A percentile compares a stretch with the other conserved stretches of the same genome.
These are phyloP conservation scores for Caenorhabditis remanei DNA, from an alignment of 1,140 invertebrate genomes.

Conservation along the genomic window DNA sequence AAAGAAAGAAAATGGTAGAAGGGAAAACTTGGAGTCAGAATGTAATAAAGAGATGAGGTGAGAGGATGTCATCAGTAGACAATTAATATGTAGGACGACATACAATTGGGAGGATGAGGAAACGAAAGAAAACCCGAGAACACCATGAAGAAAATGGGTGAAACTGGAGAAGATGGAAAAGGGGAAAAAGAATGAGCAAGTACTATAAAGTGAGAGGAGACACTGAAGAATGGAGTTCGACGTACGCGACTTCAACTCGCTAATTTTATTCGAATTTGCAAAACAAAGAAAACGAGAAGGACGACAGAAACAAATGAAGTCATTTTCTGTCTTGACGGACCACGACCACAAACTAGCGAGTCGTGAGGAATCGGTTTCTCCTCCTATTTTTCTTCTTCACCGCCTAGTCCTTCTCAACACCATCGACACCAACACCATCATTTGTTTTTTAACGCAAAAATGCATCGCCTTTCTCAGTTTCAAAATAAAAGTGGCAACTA, in stretches of 20 bases:
- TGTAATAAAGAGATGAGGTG: no score
- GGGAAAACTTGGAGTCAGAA: background rate
- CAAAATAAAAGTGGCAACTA: conserved; percentile 15
- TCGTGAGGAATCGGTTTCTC: conserved; percentile 53
- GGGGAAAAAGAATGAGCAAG: conserved; percentile 4
- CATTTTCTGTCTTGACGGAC: conserved; percentile 30
- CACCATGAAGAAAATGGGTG: conserved; percentile 3
- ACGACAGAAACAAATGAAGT: conserved; percentile 45
- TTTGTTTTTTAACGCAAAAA: conserved; percentile 42
- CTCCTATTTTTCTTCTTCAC: background rate
- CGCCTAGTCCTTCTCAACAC: conserved; percentile 17
- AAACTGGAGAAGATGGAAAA: conserved; percentile 8
- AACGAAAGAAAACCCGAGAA: background rate
- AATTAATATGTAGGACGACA: no score
- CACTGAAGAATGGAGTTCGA: conserved; percentile 45
- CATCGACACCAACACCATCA: conserved; percentile 31
- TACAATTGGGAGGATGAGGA: background rate
- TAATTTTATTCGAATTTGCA: conserved; percentile 55
- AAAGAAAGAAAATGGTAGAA: background rate
- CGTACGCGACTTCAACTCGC: conserved; percentile 32
- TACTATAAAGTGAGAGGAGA: background rate
- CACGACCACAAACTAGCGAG: conserved; percentile 28
- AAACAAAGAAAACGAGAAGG: conserved; percentile 14
- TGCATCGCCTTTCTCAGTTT: background rate
- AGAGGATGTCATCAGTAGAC: no score